Percentiles rank a stretch among this genome's conserved stretches.
Evolutionary conservation across 2,888 invertebrate species (phyloP).

Genomic region (Lasioglossum vierecki): DNA sequence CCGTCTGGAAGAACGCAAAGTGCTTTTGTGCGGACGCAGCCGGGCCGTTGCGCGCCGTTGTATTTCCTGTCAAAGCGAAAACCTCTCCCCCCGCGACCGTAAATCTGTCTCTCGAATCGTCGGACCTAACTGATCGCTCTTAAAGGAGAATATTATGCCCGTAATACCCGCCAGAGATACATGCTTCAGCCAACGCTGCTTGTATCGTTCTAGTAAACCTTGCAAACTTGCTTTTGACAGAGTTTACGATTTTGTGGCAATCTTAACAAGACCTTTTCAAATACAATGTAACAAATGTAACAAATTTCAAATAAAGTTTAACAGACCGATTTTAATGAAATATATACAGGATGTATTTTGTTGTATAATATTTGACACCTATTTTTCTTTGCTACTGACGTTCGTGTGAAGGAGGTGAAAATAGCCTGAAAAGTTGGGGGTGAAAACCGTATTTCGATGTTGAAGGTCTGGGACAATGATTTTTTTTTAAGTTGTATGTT

Average conservation of each 20-base stretch:
- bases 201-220: not conserved
- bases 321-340: too few species aligned
- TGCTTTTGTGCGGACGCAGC: constrained; percentile 15
- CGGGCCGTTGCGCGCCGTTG: not conserved
- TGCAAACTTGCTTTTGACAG: not conserved
- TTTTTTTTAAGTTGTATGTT: too few species aligned
- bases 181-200: not conserved
- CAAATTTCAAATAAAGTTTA: not conserved
- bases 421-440: too few species aligned
- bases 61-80: constrained; percentile 14
- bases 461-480: too few species aligned
- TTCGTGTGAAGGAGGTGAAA: too few species aligned
- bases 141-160: not conserved
- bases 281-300: too few species aligned
- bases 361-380: too few species aligned
- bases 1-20: constrained; percentile 22
- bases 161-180: not conserved
- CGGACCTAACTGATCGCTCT: not conserved
- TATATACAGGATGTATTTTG: too few species aligned
- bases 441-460: too few species aligned
- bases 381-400: too few species aligned
- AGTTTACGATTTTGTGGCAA: not conserved
- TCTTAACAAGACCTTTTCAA: not conserved
- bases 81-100: not conserved
- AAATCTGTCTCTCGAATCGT: constrained; percentile 10